Evolutionary conservation across 1,140 invertebrate species (phyloP).

Genomic region (Habropoda laboriosa): DNA sequence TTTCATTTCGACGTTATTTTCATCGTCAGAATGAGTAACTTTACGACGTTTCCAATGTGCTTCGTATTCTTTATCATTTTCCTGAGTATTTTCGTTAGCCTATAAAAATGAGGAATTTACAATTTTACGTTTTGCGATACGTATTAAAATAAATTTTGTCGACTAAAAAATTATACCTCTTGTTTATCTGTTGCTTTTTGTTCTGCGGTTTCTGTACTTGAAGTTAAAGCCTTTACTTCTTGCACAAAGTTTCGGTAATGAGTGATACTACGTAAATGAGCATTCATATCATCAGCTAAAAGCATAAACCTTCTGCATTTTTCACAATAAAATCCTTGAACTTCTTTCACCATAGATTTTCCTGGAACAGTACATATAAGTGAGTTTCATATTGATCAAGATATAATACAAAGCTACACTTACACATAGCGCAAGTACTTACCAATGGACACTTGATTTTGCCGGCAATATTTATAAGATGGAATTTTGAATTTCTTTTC

Average conservation of each 20-base stretch:
- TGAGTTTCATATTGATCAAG: background rate
- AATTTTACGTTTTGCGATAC: background rate
- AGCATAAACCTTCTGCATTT: conserved; percentile 80
- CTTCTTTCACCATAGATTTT: conserved; percentile 78
- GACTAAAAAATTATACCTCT: conserved; percentile 33
- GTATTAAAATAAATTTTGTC: background rate
- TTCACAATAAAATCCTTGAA: conserved; percentile 78
- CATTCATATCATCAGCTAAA: conserved; percentile 76
- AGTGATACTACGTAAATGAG: conserved; percentile 77
- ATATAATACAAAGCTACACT: background rate
- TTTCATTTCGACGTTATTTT: conserved; percentile 52
- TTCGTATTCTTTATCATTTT: conserved; percentile 64
- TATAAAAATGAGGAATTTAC: conserved; percentile 9
- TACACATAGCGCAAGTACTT: conserved; percentile 16
- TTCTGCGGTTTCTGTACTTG: conserved; percentile 35
- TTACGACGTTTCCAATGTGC: conserved; percentile 73
- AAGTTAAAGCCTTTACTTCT: conserved; percentile 74
- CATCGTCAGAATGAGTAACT: conserved; percentile 50
- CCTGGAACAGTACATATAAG: conserved; percentile 55
- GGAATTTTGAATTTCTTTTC: conserved; percentile 77
- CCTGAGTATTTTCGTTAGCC: conserved; percentile 42
- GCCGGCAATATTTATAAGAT: conserved; percentile 76
- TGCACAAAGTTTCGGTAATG: conserved; percentile 79
- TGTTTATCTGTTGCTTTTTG: conserved; percentile 62
- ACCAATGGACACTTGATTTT: conserved; percentile 76